These are phyloP conservation scores for Camponotus floridanus DNA, from an alignment of 1,140 invertebrate species.

Conservation along the genomic window DNA sequence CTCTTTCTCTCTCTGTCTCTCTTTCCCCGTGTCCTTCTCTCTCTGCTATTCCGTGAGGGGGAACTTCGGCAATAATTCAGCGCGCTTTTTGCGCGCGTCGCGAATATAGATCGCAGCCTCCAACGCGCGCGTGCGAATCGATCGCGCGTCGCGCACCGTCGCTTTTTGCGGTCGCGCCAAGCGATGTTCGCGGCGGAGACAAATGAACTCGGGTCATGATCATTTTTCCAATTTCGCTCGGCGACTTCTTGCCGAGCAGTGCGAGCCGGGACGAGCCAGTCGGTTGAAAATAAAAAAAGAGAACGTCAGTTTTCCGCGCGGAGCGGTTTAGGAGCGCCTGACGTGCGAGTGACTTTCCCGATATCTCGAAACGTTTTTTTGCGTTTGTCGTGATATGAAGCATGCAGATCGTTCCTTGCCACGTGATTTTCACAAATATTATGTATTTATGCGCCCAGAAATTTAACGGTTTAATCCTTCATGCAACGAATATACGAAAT, in stretches of 20 bases:
- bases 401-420: constrained; percentile 19
- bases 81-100: constrained; percentile 58
- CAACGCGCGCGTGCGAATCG: constrained; percentile 58
- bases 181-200: constrained; percentile 62
- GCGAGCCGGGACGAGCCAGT: neutral
- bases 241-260: constrained; percentile 38
- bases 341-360: constrained; percentile 34
- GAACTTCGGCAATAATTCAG: constrained; percentile 62
- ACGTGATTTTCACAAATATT: neutral
- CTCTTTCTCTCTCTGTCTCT: constrained; percentile 20
- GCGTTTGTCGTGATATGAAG: neutral
- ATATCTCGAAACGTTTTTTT: constrained; percentile 43
- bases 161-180: constrained; percentile 52
- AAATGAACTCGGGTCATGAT: constrained; percentile 63
- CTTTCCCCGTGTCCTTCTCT: neutral
- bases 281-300: neutral
- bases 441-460: neutral
- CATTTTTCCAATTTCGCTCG: constrained; percentile 58
- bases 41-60: constrained; percentile 1
- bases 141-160: constrained; percentile 52
- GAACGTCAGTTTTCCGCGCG: neutral
- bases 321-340: neutral
- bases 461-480: constrained; percentile 7
- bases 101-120: constrained; percentile 61
- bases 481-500: neutral